A percentile compares a stretch with the other conserved stretches of the same genome.
These are phyloP conservation scores for Microplitis demolitor DNA, from an alignment of 1,140 invertebrate species.

Conservation along the genomic window DNA sequence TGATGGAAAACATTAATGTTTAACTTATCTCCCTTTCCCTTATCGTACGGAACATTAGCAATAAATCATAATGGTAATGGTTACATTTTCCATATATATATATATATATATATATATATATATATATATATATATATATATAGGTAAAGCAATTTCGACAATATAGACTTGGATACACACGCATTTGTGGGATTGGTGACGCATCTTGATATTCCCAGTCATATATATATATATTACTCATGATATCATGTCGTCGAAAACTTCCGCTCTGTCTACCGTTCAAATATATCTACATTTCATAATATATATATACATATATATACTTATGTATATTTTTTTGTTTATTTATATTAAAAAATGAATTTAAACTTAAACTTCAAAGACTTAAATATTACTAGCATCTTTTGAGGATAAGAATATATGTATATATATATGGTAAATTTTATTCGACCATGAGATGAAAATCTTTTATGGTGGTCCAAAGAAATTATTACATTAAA, in stretches of 20 bases:
- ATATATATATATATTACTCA: neutral
- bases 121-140: neutral
- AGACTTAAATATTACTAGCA: no score
- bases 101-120: no score
- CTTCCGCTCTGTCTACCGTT: neutral
- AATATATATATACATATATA: neutral
- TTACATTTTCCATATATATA: neutral
- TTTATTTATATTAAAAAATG: no score
- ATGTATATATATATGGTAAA: no score
- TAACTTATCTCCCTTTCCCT: neutral
- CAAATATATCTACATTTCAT: neutral
- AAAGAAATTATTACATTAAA: no score
- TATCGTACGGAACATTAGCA: constrained; percentile 16
- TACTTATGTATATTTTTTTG: neutral
- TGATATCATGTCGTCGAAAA: neutral
- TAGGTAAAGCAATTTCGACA: neutral
- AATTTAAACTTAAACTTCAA: no score
- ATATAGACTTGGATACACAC: constrained; percentile 6
- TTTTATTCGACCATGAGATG: no score
- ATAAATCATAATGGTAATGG: neutral
- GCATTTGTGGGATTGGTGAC: neutral
- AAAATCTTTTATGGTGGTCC: no score
- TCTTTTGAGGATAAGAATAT: no score
- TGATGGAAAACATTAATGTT: no score
- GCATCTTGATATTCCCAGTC: neutral